These are phyloP conservation scores for Drosophila paranaensis DNA, from an alignment of 2,888 invertebrate genomes.

Conservation along the genomic window DNA sequence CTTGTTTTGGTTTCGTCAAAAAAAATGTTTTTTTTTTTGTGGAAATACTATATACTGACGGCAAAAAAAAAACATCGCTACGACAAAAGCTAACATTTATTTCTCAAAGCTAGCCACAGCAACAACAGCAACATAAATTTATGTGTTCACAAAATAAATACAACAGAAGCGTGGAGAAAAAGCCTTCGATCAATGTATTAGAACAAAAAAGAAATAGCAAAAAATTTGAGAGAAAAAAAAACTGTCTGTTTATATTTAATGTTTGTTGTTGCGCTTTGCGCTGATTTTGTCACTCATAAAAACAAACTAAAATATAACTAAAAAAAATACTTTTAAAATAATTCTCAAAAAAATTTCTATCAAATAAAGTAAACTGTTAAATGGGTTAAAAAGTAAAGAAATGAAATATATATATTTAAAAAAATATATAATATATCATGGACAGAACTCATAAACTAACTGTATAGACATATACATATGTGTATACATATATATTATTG, in stretches of 20 bases:
- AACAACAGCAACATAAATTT: slow-evolving; percentile 43
- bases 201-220: slow-evolving; percentile 3
- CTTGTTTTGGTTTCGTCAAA: slow-evolving; percentile 39
- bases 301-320: background rate
- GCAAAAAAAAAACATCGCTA: slow-evolving; percentile 29
- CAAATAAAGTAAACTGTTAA: background rate
- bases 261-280: background rate
- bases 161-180: slow-evolving; percentile 31
- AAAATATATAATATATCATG: background rate
- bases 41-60: slow-evolving; percentile 32
- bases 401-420: too few species aligned
- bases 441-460: too few species aligned
- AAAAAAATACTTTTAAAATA: background rate
- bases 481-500: background rate
- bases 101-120: slow-evolving; percentile 28
- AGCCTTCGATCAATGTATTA: slow-evolving; percentile 14
- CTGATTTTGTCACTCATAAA: background rate
- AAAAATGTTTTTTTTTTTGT: slow-evolving; percentile 22
- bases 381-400: too few species aligned
- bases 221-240: background rate
- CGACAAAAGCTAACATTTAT: slow-evolving; percentile 36
- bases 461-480: too few species aligned
- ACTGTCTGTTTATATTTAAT: slow-evolving; percentile 18
- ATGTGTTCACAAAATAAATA: slow-evolving; percentile 37
- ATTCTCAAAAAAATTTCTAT: too few species aligned